phyloP scores from a whole-genome alignment of 2,888 invertebrate species.

The Diarsia rubi region DNA sequence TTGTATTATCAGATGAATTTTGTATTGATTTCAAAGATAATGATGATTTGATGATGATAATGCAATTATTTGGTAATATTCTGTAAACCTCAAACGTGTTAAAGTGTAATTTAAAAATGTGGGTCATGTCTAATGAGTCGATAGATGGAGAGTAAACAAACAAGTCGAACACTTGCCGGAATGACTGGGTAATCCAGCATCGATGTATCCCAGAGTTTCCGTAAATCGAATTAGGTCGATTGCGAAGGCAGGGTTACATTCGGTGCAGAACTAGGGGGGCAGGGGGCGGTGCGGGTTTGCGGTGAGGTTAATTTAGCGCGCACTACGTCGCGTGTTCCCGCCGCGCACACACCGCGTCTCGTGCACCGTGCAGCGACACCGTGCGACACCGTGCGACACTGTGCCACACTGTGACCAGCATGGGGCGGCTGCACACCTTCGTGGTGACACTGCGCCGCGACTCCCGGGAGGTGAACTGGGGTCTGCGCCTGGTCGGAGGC shows the following conservation, averaged over 20 bases:
- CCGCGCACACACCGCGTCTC: constrained; percentile 81
- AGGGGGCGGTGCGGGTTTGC: constrained; percentile 80
- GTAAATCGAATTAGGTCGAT: constrained; percentile 86
- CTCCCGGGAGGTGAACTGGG: constrained; percentile 94
- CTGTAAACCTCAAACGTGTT: background rate
- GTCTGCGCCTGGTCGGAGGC: constrained; percentile 96
- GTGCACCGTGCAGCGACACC: constrained; percentile 77
- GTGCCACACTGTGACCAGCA: constrained; percentile 67
- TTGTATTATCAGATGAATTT: background rate
- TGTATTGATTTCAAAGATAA: background rate
- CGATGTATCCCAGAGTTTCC: constrained; percentile 80
- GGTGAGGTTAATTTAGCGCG: constrained; percentile 85
- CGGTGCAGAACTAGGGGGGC: constrained; percentile 77
- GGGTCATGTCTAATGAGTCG: constrained; percentile 68
- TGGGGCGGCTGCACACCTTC: constrained; percentile 94
- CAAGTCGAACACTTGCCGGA: constrained; percentile 66
- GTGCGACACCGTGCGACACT: constrained; percentile 34
- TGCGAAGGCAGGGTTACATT: constrained; percentile 85
- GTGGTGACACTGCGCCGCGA: constrained; percentile 94
- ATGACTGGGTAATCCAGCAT: constrained; percentile 56
- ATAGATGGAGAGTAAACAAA: constrained; percentile 70
- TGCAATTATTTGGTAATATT: background rate
- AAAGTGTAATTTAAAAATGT: constrained; percentile 54
- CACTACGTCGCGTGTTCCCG: constrained; percentile 87
- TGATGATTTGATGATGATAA: background rate